These are phyloP conservation scores for Onychomys arenicola DNA, from an alignment of 2,797 vertebrate species.

Conservation along the genomic window DNA sequence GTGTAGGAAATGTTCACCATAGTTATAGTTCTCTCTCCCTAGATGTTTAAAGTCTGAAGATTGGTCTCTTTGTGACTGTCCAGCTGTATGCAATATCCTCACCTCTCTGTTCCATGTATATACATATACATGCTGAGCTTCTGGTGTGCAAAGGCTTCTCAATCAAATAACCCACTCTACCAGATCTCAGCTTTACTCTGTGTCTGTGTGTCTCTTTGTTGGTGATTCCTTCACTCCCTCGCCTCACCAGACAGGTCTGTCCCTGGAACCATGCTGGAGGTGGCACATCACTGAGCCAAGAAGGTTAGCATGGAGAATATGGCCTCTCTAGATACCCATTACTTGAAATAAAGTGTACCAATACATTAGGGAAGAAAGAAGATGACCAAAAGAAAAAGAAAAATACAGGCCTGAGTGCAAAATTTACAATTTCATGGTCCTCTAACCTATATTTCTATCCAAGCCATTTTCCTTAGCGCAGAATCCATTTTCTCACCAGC, in stretches of 20 bases:
- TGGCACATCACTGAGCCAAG: not conserved
- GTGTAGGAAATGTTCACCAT: not conserved
- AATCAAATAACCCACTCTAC: too few species aligned
- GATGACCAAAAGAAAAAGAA: not conserved
- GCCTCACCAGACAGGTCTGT: not conserved
- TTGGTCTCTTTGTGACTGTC: too few species aligned
- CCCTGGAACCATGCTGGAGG: not conserved
- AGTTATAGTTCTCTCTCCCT: not conserved
- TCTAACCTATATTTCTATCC: not conserved
- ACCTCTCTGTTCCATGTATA: too few species aligned
- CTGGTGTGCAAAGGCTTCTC: not conserved
- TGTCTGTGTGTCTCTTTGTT: not conserved
- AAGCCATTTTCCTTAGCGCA: not conserved
- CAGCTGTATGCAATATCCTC: not conserved
- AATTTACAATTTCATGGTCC: not conserved
- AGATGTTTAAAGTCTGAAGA: not conserved
- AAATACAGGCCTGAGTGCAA: not conserved
- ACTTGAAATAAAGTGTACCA: not conserved
- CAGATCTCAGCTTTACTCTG: not conserved
- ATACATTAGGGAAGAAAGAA: not conserved
- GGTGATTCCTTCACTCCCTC: not conserved
- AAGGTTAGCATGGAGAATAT: constrained; percentile 18
- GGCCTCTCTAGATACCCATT: not conserved
- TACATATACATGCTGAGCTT: not conserved
- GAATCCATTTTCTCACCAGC: constrained; percentile 28